Evolutionary conservation across 2,888 invertebrate species (phyloP), one percentile per base, ranked within the genome.

Genomic region (Lycophotia porphyrea): DNA sequence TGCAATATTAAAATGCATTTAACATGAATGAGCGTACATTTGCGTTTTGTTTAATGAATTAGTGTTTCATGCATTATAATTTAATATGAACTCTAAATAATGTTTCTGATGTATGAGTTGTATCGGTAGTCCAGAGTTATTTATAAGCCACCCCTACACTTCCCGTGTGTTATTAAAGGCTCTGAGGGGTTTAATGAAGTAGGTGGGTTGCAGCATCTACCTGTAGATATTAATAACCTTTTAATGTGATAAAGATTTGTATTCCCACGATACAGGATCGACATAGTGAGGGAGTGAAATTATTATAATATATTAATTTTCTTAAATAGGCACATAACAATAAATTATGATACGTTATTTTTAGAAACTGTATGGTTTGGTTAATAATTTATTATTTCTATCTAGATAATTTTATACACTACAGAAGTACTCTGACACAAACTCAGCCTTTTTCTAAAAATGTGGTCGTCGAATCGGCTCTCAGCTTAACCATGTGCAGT

Each of bases 71-170:
- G 52, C 42, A 72, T 76, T 55, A 58, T 63, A 49, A 55, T 81
- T 70, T 70, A 76, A 70, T 72, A 69, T 67, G 49, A 68, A 60
- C 34, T 80, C 31, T 72, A 76, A 80, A 55, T 64, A 24, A 60
- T 64, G 70, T 84, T 67, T 18, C n/a, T n/a, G n/a, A 72, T 70
- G 42, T 39, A 15, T 55, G 13, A 63, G 39, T 44, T 58, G 52
- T 31, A 66, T 69, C 27, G 34, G 64, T 61, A 55, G 60, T 74
- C n/a, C 65, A 76, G 34, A 3, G 39, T 39, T 72, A 82, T 82
- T 67, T 76, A 82, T 82, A 84, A 15, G 31, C 47, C 52, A 60
- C 47, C 61, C 84, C 60, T 21, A 39, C 72, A 70, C 44, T 79
- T 81, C 34, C 84, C 65, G 49, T 66, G 66, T 66, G 66, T 58